phyloP scores from a whole-genome alignment of 2,113 vertebrate species.

The Pangasianodon hypophthalmus region DNA sequence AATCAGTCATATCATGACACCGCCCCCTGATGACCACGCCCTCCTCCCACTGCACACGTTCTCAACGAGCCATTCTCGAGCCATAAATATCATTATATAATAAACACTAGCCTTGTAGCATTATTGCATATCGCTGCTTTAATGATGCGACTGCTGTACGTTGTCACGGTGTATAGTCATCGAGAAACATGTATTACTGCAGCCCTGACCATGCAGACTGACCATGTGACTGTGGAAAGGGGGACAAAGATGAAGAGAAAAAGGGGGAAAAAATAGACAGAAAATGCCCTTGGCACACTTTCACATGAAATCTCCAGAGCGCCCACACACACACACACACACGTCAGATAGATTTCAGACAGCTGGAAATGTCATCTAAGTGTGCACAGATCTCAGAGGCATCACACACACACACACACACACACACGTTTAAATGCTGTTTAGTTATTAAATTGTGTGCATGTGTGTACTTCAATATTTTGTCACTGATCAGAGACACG shows the following conservation, averaged over 20 bases:
- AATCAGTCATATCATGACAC: not conserved
- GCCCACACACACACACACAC: not conserved
- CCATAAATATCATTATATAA: not conserved
- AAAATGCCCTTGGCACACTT: conserved; percentile 40
- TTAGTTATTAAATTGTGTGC: not conserved
- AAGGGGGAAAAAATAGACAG: not conserved
- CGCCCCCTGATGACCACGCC: not conserved
- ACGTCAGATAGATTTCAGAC: not conserved
- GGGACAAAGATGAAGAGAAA: not conserved
- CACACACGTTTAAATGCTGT: conserved; percentile 1
- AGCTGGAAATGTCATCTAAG: not conserved
- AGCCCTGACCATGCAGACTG: not conserved
- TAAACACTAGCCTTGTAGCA: not conserved
- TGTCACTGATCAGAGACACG: not conserved
- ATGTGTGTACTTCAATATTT: not conserved
- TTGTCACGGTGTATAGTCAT: not conserved
- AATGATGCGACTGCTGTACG: not conserved
- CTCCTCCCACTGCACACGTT: not conserved
- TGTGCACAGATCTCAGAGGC: not conserved
- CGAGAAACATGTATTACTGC: not conserved
- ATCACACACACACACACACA: not conserved
- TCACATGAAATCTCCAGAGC: conserved; percentile 20
- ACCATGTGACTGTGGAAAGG: not conserved
- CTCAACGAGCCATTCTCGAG: not conserved
- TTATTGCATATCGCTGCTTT: not conserved